phyloP scores from a whole-genome alignment of 2,888 invertebrate genomes.

The Rhagonycha fulva region DNA sequence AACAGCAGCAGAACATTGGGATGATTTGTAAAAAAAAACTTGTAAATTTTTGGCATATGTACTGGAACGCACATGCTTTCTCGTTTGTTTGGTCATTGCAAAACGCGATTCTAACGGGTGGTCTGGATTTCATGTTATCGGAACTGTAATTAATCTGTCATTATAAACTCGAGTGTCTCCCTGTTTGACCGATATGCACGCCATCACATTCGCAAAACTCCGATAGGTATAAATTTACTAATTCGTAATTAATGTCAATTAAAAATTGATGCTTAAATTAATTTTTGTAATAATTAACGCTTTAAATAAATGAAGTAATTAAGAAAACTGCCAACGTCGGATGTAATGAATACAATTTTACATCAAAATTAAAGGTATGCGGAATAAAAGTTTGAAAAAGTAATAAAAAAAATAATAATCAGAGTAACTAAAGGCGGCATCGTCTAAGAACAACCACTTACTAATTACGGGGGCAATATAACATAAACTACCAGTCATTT shows the following conservation, averaged over 20 bases:
- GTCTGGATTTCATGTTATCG: neutral
- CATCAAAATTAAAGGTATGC: constrained; percentile 14
- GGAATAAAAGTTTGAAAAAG: constrained; percentile 13
- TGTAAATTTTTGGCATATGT: neutral
- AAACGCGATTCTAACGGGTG: neutral
- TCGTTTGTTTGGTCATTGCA: neutral
- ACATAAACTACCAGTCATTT: constrained; percentile 34
- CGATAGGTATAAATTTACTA: neutral
- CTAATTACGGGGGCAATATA: constrained; percentile 36
- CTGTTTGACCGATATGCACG: neutral
- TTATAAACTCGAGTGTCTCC: neutral
- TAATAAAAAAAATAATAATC: constrained; percentile 25
- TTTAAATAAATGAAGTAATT: constrained; percentile 11
- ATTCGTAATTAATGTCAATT: neutral
- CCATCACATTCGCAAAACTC: neutral
- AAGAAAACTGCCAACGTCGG: neutral
- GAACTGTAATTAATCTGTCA: neutral
- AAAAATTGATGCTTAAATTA: neutral
- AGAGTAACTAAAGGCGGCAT: constrained; percentile 29
- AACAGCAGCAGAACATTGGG: no score
- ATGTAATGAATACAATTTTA: neutral
- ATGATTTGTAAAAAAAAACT: no score
- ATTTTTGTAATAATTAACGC: neutral
- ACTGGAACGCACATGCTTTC: neutral
- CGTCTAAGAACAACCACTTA: constrained; percentile 33